Percentiles rank a stretch among this genome's conserved stretches.
phyloP scores from a whole-genome alignment of 2,113 vertebrate genomes.

The Centrocercus urophasianus region DNA sequence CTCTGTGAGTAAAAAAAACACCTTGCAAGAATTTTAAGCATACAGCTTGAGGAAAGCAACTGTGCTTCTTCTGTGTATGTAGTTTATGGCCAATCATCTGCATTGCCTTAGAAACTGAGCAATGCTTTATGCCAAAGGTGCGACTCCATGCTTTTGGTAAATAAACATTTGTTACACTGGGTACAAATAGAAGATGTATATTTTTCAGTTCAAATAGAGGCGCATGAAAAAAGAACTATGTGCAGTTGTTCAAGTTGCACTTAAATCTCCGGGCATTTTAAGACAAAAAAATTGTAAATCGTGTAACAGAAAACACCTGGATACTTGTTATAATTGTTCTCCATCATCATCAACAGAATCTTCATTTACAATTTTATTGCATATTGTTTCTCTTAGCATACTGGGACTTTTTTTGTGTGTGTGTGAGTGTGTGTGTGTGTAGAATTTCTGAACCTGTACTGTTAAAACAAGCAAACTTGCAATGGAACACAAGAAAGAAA shows the following conservation, averaged over 20 bases:
- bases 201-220: background rate
- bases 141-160: background rate
- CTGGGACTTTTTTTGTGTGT: background rate
- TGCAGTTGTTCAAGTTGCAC: background rate
- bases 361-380: background rate
- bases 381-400: background rate
- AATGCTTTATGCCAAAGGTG: background rate
- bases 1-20: conserved; percentile 22
- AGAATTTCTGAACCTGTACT: background rate
- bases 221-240: background rate
- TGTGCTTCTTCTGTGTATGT: background rate
- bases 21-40: conserved; percentile 25
- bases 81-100: conserved; percentile 9
- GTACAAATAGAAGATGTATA: background rate
- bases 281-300: background rate
- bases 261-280: conserved; percentile 11
- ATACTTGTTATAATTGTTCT: background rate
- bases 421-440: background rate
- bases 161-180: background rate
- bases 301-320: conserved; percentile 1
- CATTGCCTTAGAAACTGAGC: background rate
- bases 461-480: background rate
- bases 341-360: background rate
- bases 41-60: background rate
- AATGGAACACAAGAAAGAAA: background rate